Base-by-base conservation (phyloP, 1,140 invertebrate species). In the Trichogramma pretiosum region DNA sequence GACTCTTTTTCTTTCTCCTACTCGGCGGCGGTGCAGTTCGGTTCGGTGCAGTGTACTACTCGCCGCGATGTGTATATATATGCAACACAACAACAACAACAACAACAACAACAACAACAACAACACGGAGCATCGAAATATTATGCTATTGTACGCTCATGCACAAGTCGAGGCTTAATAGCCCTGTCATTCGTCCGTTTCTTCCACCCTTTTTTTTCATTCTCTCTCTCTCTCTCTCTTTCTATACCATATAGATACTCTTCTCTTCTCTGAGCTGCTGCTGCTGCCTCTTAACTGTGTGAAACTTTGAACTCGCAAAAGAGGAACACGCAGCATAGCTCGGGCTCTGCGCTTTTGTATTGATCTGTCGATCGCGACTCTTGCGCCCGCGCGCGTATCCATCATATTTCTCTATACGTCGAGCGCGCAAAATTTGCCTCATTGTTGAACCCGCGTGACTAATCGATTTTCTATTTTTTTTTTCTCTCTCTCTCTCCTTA, bases 401-500 rank as follows among this genome's bases (percentile, higher is more conserved):
- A 42, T 51, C 49, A 51, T 51, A 51, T 51, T 51, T 51, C 38
- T n/a, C n/a, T n/a, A n/a, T 28, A 42, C 49, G 44, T 51, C 49
- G 42, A 19, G 32, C 33, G 38, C 33, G 22, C n/a, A n/a, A 46
- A 51, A 46, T 46, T 42, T 28, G 33, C 26, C 17, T 51, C 38
- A 37, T 46, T 42, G 43, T 35, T 22, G 36, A 46, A 18, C 30
- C 14, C 33, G 36, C 49, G 38, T 46, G 49, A 51, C 49, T 46
- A 46, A 51, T 51, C 49, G 49, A 46, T 46, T 51, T 46, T 14
- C 33, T 46, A 46, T 36, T 10, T n/a, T 23, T 18, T 37, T 46
- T 40, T 28, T 46, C n/a, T 13, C 3, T 21, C 3, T 33, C n/a
- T n/a, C n/a, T n/a, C n/a, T n/a, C n/a, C n/a, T n/a, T n/a, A n/a